Percentiles rank a stretch among this genome's conserved stretches.
These are phyloP conservation scores for Camelus dromedarius DNA, from an alignment of 2,113 vertebrate species.

Conservation along the genomic window DNA sequence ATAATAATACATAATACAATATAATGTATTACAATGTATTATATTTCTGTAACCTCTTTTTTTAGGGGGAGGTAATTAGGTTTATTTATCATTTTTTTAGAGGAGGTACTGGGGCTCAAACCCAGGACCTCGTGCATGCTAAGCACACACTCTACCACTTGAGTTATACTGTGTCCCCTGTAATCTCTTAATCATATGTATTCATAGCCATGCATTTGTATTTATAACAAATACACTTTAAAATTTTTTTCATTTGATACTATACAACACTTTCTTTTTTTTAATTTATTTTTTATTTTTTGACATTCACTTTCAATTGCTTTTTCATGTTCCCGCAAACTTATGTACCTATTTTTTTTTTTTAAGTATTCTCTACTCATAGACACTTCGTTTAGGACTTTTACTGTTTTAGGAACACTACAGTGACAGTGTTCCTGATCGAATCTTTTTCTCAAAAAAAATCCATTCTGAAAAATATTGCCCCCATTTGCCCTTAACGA, in stretches of 20 bases:
- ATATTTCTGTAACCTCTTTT: no score
- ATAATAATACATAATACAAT: no score
- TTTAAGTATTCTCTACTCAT: background rate
- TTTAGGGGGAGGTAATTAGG: no score
- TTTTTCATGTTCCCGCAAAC: background rate
- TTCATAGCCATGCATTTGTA: background rate
- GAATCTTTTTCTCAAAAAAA: conserved; percentile 5
- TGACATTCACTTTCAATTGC: background rate
- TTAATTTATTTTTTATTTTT: no score
- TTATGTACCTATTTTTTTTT: background rate
- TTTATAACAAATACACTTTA: background rate
- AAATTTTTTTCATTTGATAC: background rate
- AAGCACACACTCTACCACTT: no score
- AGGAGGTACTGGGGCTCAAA: no score
- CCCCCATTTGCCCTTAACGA: background rate
- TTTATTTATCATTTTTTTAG: no score
- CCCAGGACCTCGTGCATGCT: no score
- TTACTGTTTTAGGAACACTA: background rate
- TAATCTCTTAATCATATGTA: background rate
- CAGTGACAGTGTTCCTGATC: background rate
- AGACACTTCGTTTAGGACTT: background rate
- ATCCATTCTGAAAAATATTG: background rate
- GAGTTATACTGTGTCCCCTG: background rate
- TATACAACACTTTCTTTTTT: background rate
- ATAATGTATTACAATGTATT: no score